These are phyloP conservation scores for Sebastiscus tertius DNA, from an alignment of 2,797 vertebrate species.

Conservation along the genomic window DNA sequence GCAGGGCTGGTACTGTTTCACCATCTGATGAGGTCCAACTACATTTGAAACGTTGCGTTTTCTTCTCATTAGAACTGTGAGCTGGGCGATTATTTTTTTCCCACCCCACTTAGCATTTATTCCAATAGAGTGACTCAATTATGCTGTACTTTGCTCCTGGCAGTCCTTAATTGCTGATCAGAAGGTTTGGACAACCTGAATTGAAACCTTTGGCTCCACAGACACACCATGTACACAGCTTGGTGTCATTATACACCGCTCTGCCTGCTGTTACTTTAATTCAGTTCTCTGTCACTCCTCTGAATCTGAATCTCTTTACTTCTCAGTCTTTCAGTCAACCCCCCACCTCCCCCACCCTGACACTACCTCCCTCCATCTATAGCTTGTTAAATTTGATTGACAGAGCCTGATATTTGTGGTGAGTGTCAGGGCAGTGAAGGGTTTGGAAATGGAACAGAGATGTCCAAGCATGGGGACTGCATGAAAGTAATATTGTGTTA, in stretches of 20 bases:
- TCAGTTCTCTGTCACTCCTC: conserved; percentile 10
- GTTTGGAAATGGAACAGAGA: conserved; percentile 52
- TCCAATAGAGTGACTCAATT: not conserved
- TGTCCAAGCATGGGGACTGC: conserved; percentile 41
- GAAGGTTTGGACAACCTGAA: not conserved
- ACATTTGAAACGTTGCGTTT: conserved; percentile 5
- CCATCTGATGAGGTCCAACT: conserved; percentile 10
- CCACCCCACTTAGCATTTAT: not conserved
- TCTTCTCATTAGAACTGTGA: conserved; percentile 2
- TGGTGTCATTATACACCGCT: not conserved
- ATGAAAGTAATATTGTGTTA: conserved; percentile 37
- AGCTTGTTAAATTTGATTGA: conserved; percentile 77
- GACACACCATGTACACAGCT: not conserved
- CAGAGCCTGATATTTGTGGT: conserved; percentile 51
- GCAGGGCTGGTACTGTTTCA: not conserved
- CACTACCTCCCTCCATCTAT: conserved; percentile 11
- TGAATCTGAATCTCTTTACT: conserved; percentile 11
- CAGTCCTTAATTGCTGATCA: conserved; percentile 19
- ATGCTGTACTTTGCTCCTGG: not conserved
- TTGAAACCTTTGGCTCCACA: not conserved
- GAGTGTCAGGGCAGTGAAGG: conserved; percentile 45
- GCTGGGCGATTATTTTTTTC: not conserved
- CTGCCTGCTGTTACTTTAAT: conserved; percentile 9
- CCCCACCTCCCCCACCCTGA: not conserved
- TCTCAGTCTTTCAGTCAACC: not conserved